A percentile compares a stretch with the other conserved stretches of the same genome.
phyloP scores from a whole-genome alignment of 2,888 invertebrate genomes.

The Patella depressa region DNA sequence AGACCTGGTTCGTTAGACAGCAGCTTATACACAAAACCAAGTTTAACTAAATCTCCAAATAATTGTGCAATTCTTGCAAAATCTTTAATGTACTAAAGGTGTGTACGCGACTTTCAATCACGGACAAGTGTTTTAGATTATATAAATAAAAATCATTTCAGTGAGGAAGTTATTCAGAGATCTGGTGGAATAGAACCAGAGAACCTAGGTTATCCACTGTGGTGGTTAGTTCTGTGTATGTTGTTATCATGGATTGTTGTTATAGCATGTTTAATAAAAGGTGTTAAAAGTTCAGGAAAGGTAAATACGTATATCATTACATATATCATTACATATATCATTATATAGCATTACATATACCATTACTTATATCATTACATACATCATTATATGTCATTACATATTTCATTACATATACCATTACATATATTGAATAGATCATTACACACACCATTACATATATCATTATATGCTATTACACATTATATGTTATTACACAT shows the following conservation, averaged over 20 bases:
- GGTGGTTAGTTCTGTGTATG: constrained; percentile 57
- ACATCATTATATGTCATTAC: too few species aligned
- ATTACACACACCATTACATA: not conserved
- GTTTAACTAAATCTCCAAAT: too few species aligned
- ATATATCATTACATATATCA: not conserved
- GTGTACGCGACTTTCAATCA: too few species aligned
- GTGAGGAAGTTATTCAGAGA: constrained; percentile 52
- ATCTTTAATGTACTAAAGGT: too few species aligned
- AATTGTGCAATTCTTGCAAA: too few species aligned
- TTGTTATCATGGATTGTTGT: constrained; percentile 61
- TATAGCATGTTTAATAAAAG: constrained; percentile 60
- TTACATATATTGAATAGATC: not conserved
- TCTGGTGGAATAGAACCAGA: constrained; percentile 48
- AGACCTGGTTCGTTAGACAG: too few species aligned
- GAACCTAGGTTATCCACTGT: constrained; percentile 55
- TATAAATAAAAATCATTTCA: constrained; percentile 20
- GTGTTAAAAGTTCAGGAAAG: constrained; percentile 64
- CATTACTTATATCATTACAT: not conserved
- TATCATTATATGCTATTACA: not conserved
- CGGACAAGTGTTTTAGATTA: too few species aligned
- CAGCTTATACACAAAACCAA: too few species aligned
- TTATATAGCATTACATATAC: not conserved
- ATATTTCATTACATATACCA: too few species aligned
- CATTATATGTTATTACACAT: too few species aligned
- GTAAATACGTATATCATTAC: constrained; percentile 32